These are phyloP conservation scores for Synergus laeviventris DNA, from an alignment of 2,888 invertebrate species.

Conservation along the genomic window DNA sequence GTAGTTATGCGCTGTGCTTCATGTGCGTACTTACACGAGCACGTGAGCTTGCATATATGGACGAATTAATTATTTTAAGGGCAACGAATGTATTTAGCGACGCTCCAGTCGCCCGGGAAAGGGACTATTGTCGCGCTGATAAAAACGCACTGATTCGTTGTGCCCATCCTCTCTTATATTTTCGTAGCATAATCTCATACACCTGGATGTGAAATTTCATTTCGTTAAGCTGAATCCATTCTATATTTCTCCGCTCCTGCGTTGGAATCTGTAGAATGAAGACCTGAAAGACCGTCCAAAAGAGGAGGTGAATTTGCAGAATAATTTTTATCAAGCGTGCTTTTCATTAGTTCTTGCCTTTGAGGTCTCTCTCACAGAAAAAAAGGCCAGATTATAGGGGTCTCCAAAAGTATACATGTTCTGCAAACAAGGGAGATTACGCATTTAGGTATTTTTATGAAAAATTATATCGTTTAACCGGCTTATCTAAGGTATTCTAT, in stretches of 20 bases:
- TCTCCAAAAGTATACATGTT: neutral
- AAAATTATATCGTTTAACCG: no score
- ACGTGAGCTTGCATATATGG: slow-evolving; percentile 8
- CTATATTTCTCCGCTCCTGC: neutral
- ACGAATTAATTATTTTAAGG: slow-evolving; percentile 9
- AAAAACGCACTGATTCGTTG: neutral
- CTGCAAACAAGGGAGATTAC: neutral
- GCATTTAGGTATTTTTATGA: neutral
- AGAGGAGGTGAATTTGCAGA: neutral
- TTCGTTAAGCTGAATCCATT: neutral
- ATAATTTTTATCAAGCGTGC: slow-evolving; percentile 18
- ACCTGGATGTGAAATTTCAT: slow-evolving; percentile 8
- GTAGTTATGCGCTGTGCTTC: neutral
- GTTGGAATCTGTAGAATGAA: neutral
- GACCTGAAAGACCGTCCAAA: slow-evolving; percentile 5
- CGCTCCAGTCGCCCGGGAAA: neutral
- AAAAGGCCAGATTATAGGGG: neutral
- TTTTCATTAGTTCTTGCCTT: slow-evolving; percentile 18
- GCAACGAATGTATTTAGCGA: slow-evolving; percentile 17
- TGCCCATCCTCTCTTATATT: neutral
- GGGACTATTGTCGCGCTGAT: neutral
- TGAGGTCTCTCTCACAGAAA: neutral
- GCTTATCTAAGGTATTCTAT: no score
- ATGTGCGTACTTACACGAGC: neutral
- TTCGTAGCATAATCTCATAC: neutral